Conservation (phyloP, 2,113 vertebrate species). For the Corythornis vintsioides region DNA sequence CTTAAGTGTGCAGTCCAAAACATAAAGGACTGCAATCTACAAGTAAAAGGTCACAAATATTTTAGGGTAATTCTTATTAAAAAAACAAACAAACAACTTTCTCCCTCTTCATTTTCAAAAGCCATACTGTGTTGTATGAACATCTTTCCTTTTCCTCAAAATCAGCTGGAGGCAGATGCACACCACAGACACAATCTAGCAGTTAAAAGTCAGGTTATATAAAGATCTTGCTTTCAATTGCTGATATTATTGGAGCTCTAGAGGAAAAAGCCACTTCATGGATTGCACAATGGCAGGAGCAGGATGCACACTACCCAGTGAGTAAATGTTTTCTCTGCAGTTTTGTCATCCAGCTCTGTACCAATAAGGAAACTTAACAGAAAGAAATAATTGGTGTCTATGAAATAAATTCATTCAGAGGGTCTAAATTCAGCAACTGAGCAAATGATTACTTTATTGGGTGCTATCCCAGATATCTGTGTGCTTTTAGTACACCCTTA, state of each 20-base stretch:
- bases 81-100: not conserved
- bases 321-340: not conserved
- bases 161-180: not conserved
- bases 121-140: not conserved
- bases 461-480: not conserved
- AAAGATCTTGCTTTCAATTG: not conserved
- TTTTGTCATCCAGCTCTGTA: not conserved
- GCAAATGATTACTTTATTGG: not conserved
- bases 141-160: not conserved
- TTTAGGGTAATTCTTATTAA: not conserved
- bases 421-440: not conserved
- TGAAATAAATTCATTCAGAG: not conserved
- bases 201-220: not conserved
- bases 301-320: accelerated
- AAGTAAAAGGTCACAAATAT: not conserved
- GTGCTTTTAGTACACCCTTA: not conserved
- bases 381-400: not conserved
- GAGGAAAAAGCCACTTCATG: not conserved
- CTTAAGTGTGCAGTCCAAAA: not conserved
- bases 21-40: not conserved
- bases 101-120: not conserved
- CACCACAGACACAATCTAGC: not conserved
- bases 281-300: not conserved
- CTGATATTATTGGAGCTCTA: not conserved
- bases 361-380: not conserved